phyloP scores from a whole-genome alignment of 1,140 invertebrate species.

The Geopemphigus sp. region DNA sequence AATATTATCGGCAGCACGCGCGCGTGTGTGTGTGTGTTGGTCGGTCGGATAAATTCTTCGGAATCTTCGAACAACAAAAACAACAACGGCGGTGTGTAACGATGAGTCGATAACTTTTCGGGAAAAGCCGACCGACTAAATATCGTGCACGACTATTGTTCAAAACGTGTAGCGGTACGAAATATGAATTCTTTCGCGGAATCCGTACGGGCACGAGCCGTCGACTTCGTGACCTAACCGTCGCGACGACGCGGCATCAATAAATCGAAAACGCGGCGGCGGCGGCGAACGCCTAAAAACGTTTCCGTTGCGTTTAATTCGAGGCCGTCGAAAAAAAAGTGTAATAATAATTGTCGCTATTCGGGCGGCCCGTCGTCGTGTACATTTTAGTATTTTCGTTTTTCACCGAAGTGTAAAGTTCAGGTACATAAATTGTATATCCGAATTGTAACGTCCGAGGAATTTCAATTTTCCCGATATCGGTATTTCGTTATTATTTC shows the following conservation, averaged over 20 bases:
- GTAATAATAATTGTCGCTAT: not conserved
- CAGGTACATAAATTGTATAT: not conserved
- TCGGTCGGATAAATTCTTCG: not conserved
- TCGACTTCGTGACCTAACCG: too few relatives aligned
- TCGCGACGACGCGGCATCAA: not conserved
- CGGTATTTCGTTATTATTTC: not conserved
- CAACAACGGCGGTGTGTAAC: not conserved
- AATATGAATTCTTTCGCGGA: not conserved
- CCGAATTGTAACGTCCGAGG: slow-evolving; percentile 1
- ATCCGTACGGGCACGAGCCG: not conserved
- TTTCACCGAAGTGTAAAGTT: too few relatives aligned
- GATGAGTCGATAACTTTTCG: not conserved
- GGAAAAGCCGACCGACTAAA: not conserved
- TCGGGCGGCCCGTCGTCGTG: not conserved
- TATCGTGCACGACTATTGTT: not conserved
- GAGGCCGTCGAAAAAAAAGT: not conserved
- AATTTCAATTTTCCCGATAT: slow-evolving; percentile 15
- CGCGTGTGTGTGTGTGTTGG: not conserved
- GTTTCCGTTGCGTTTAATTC: slow-evolving; percentile 28
- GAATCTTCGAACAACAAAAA: not conserved
- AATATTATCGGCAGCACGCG: not conserved
- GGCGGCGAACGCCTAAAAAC: not conserved
- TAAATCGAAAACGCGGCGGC: not conserved
- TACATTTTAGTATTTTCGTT: not conserved
- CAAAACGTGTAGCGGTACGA: not conserved